Evolutionary conservation across 2,888 invertebrate species (phyloP).

Genomic region (Perdita meconis): DNA sequence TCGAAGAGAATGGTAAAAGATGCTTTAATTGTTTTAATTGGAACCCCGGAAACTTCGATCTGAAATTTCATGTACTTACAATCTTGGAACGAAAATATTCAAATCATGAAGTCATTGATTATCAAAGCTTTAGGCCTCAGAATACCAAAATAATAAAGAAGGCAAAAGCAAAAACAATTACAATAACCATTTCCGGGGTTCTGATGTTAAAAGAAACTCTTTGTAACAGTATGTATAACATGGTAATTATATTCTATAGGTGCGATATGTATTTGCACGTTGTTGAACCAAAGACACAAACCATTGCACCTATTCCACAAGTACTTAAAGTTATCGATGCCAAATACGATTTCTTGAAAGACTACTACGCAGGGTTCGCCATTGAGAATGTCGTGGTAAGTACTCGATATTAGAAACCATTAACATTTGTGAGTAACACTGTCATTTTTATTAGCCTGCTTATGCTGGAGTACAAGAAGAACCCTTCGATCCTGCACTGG

Average conservation of each 20-base stretch:
- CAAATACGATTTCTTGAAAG: conserved; percentile 93
- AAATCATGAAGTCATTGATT: too few relatives aligned
- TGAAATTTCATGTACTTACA: too few relatives aligned
- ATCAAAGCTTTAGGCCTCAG: too few relatives aligned
- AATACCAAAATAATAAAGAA: too few relatives aligned
- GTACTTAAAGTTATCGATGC: conserved; percentile 93
- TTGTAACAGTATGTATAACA: background rate
- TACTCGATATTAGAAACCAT: conserved; percentile 20
- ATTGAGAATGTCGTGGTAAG: conserved; percentile 89
- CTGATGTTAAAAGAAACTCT: background rate
- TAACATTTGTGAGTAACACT: too few relatives aligned
- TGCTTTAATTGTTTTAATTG: too few relatives aligned
- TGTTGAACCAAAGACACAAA: conserved; percentile 90
- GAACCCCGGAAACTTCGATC: too few relatives aligned
- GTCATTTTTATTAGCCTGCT: conserved; percentile 88
- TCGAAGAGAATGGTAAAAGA: conserved; percentile 88
- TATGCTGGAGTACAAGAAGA: conserved; percentile 89
- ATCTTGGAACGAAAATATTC: too few relatives aligned
- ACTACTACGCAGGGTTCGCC: conserved; percentile 90
- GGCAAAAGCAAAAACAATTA: too few relatives aligned
- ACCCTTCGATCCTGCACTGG: conserved; percentile 93
- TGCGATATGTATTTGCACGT: conserved; percentile 94
- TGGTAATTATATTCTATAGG: conserved; percentile 85
- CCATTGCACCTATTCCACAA: conserved; percentile 91
- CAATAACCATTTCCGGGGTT: too few relatives aligned